Evolutionary conservation across 2,113 vertebrate species (phyloP), one percentile per base, ranked within the genome.

Genomic region (Rhinichthys klamathensis): DNA sequence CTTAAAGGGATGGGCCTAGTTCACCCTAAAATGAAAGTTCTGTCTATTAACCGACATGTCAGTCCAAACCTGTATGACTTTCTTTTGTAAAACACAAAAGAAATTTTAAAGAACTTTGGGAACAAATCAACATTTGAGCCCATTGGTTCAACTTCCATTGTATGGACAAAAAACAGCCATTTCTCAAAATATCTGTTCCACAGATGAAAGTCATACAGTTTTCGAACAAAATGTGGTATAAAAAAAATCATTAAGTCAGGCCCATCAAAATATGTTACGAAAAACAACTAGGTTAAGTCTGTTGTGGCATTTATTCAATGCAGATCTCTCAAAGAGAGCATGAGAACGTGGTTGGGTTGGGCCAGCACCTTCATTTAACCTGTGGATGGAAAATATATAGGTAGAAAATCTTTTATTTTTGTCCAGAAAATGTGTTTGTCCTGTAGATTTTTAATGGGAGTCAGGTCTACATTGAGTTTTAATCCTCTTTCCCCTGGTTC

Each of bases 291-390:
- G n/a, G 12, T 6, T 32, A 12, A 60, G 32, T 78, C 76, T 78
- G 76, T 78, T 78, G 76, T 60, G 54, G 13, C 32, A 78, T 38
- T 78, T 78, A 78, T 60, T 60, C 54, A 7, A 21, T 12, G 6
- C 1, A 0, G 18, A 60, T 23, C 54, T n/a, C 21, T 78, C 76
- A 78, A 1, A 21, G 9, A 70, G 32, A 70, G 18, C 67, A 70
- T 38, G 67, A 70, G 18, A 70, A 38, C 9, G 2, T 15, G 25
- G 25, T 30, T 65, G 30, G 13, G 12, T 30, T 65, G 25, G n/a
- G 6, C 25, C 27, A 30, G 61, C 61, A 3, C 61, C 12, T 63
- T 27, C n/a, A 63, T 63, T 6, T 63, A 61, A 16, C 15, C 49
- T 51, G 15, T 51, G 49, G 15, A 51, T 51, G 49, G 18, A 51